Evolutionary conservation across 2,113 vertebrate genomes (phyloP).

Genomic region (Pleuronectes platessa): DNA sequence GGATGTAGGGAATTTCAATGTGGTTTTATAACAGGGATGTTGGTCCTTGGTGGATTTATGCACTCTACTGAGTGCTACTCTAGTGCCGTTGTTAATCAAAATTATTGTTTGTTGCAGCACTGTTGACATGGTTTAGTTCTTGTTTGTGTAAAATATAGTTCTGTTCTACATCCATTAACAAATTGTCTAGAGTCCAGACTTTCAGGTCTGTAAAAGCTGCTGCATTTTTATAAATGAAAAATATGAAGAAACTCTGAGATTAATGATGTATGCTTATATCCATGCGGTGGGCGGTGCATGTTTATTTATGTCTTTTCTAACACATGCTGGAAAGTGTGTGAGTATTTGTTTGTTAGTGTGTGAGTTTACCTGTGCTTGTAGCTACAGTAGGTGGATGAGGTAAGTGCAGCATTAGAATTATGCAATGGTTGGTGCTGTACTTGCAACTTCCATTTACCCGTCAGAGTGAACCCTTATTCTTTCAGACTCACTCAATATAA

Average conservation of each 20-base stretch:
- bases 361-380: background rate
- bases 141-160: background rate
- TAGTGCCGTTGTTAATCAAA: background rate
- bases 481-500: background rate
- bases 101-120: background rate
- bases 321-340: background rate
- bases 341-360: too few relatives aligned
- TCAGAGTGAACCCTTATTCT: constrained; percentile 5
- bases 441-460: constrained; percentile 12
- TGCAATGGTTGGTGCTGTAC: constrained; percentile 17
- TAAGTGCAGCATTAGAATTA: constrained; percentile 21
- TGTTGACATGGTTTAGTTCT: background rate
- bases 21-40: too few relatives aligned
- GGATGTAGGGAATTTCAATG: background rate
- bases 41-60: too few relatives aligned
- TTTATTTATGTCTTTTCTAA: background rate
- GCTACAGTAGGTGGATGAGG: background rate
- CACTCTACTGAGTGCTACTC: too few relatives aligned
- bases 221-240: too few relatives aligned
- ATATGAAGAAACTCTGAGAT: too few relatives aligned
- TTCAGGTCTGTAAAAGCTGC: too few relatives aligned
- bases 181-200: too few relatives aligned
- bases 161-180: too few relatives aligned
- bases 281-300: too few relatives aligned
- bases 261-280: too few relatives aligned